Conservation (phyloP, 2,113 vertebrate genomes). For the Athene cunicularia region DNA sequence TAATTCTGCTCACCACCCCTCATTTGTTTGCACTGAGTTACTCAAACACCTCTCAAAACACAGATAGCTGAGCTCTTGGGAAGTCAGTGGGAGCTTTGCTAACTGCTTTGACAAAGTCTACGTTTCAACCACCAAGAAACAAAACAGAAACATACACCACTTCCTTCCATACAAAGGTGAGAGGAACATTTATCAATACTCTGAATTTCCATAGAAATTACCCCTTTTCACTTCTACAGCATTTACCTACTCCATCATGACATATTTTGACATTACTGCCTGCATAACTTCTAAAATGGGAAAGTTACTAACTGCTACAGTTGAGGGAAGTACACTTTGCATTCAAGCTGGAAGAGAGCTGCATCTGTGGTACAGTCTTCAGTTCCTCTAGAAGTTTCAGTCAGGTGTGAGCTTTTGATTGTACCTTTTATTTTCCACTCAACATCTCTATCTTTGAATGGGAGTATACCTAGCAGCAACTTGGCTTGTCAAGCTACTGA, state of each 20-base stretch:
- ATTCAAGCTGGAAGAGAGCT: background rate
- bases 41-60: background rate
- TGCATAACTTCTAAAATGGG: background rate
- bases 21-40: background rate
- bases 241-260: background rate
- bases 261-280: background rate
- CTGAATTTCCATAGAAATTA: background rate
- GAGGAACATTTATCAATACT: background rate
- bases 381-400: constrained; percentile 14
- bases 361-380: background rate
- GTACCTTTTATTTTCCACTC: background rate
- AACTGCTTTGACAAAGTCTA: background rate
- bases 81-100: background rate
- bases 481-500: background rate
- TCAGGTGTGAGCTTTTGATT: background rate
- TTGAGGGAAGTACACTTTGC: background rate
- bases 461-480: background rate
- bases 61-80: background rate
- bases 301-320: background rate
- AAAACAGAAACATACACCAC: background rate
- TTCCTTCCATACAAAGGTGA: background rate
- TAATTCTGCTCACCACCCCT: background rate
- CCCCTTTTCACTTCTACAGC: background rate
- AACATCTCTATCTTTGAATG: background rate
- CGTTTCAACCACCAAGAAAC: background rate